Evolutionary conservation across 2,113 vertebrate genomes (phyloP).

Genomic region (Melanerpes aurifrons): DNA sequence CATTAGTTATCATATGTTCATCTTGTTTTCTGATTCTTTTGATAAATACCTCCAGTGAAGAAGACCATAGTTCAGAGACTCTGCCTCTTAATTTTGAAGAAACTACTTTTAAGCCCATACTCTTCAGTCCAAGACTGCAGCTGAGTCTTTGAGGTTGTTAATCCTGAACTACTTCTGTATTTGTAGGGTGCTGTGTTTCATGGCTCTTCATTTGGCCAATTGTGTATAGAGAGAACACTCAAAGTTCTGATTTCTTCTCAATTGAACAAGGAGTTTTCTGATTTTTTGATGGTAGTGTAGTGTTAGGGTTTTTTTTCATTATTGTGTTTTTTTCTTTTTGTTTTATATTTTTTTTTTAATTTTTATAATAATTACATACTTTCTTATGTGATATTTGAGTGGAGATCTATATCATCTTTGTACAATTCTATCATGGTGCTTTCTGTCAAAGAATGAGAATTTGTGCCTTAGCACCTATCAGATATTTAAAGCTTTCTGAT

Average conservation of each 20-base stretch:
- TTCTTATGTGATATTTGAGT: not conserved
- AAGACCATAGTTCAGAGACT: not conserved
- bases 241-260: not conserved
- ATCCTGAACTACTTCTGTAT: not conserved
- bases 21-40: not conserved
- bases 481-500: not conserved
- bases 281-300: not conserved
- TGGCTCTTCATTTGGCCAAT: not conserved
- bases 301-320: not conserved
- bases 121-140: not conserved
- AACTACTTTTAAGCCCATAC: not conserved
- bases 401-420: not conserved
- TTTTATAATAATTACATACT: not conserved
- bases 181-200: not conserved
- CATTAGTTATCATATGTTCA: slow-evolving; percentile 22
- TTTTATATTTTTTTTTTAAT: not conserved
- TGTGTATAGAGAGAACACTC: not conserved
- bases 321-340: too few relatives aligned
- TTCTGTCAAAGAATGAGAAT: not conserved
- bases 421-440: not conserved
- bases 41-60: not conserved
- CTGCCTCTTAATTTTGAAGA: not conserved
- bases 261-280: not conserved
- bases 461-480: not conserved
- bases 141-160: not conserved